These are phyloP conservation scores for Aphelenchoides bicaudatus DNA, from an alignment of 2,888 invertebrate species.

Conservation along the genomic window DNA sequence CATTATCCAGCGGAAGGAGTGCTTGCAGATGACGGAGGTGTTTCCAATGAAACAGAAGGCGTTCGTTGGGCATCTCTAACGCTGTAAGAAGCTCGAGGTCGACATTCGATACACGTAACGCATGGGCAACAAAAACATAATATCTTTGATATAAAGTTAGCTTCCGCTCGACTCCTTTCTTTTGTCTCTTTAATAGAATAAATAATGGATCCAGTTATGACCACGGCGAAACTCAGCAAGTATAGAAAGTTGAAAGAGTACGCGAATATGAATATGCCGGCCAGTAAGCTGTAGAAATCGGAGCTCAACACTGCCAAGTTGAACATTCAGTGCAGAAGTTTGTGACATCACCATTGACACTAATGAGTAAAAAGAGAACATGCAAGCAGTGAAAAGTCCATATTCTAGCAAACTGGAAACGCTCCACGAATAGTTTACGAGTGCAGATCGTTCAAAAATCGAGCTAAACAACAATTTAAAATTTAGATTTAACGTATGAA, in stretches of 20 bases:
- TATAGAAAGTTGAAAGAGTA: constrained; percentile 74
- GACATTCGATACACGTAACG: background rate
- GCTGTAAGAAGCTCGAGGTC: background rate
- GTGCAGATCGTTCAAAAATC: constrained; percentile 71
- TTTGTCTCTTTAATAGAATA: constrained; percentile 47
- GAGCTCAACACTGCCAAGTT: constrained; percentile 78
- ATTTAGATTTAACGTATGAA: background rate
- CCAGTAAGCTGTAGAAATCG: constrained; percentile 78
- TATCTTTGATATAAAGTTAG: constrained; percentile 12
- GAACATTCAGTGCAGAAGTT: constrained; percentile 76
- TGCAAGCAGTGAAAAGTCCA: constrained; percentile 69
- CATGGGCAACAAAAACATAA: constrained; percentile 26
- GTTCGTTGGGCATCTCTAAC: constrained; percentile 12
- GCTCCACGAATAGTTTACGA: constrained; percentile 69
- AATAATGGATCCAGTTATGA: constrained; percentile 69
- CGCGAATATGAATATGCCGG: constrained; percentile 76
- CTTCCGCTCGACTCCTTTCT: constrained; percentile 21
- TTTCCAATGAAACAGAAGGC: background rate
- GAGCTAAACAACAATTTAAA: constrained; percentile 61
- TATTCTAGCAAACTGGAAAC: constrained; percentile 61
- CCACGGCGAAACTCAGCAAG: constrained; percentile 75
- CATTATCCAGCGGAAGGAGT: background rate
- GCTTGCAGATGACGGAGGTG: background rate
- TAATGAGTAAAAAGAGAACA: constrained; percentile 74
- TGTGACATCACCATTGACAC: constrained; percentile 69